phyloP scores from a whole-genome alignment of 1,140 invertebrate genomes.

The Drosophila nebulosa region DNA sequence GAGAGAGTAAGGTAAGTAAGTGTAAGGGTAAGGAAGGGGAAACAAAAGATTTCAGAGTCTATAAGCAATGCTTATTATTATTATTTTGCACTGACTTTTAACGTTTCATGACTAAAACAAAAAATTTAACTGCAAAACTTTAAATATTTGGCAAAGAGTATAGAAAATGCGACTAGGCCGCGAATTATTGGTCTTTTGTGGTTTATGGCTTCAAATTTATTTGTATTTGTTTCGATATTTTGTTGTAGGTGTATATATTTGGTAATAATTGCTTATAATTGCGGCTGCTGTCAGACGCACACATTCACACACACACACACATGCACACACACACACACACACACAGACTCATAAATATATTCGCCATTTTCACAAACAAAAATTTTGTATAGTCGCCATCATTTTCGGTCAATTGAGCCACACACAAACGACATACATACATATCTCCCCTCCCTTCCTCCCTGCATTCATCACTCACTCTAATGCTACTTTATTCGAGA shows the following conservation, averaged over 20 bases:
- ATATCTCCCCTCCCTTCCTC: conserved; percentile 14
- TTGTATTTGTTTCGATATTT: conserved; percentile 19
- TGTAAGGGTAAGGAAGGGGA: no score
- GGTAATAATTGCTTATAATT: conserved; percentile 75
- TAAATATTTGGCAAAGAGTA: not conserved
- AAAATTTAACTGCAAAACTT: no score
- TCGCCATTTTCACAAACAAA: conserved; percentile 61
- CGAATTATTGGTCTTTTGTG: conserved; percentile 31
- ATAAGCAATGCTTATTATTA: no score
- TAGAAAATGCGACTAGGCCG: not conserved
- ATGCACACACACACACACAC: not conserved
- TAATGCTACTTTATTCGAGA: not conserved
- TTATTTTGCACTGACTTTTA: no score
- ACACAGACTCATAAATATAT: conserved; percentile 19
- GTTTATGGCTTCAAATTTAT: conserved; percentile 30
- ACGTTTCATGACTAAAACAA: no score
- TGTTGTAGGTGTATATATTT: not conserved
- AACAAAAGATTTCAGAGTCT: no score
- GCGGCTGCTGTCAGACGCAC: conserved; percentile 53
- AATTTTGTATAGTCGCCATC: conserved; percentile 60
- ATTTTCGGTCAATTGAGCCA: conserved; percentile 74
- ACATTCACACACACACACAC: not conserved
- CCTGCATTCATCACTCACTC: not conserved
- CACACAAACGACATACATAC: conserved; percentile 10
- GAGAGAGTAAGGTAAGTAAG: no score